Conservation (phyloP, 1,140 invertebrate species). For the Globodera ellingtonae region DNA sequence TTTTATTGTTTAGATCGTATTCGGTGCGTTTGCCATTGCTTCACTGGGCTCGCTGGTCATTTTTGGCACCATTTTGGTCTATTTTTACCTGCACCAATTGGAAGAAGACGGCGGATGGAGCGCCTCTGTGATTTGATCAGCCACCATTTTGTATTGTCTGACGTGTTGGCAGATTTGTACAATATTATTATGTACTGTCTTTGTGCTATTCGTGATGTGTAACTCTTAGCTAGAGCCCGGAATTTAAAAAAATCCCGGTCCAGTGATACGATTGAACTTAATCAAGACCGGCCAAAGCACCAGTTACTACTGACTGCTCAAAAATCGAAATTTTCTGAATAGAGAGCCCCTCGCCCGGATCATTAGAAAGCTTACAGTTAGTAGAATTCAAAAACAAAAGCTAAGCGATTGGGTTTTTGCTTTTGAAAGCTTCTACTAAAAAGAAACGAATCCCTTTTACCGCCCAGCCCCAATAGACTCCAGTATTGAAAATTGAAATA, state of each 20-base stretch:
- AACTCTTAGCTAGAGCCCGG: not conserved
- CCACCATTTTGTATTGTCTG: too few relatives aligned
- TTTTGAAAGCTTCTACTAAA: not conserved
- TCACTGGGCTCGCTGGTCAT: slow-evolving; percentile 43
- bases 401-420: not conserved
- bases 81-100: slow-evolving; percentile 35
- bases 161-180: not conserved
- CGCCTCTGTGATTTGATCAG: slow-evolving; percentile 26
- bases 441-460: not conserved
- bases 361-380: too few relatives aligned
- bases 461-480: not conserved
- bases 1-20: slow-evolving; percentile 40
- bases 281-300: not conserved
- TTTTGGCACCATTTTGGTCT: slow-evolving; percentile 43
- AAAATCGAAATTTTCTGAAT: too few relatives aligned
- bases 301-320: too few relatives aligned
- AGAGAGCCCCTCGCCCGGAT: too few relatives aligned
- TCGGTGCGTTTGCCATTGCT: slow-evolving; percentile 28
- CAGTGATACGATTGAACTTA: not conserved
- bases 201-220: not conserved
- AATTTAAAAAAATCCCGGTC: too few relatives aligned
- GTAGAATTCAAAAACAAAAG: too few relatives aligned
- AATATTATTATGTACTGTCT: slow-evolving; percentile 20
- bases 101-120: slow-evolving; percentile 42
- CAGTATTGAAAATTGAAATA: not conserved